Conservation (phyloP, 2,888 invertebrate genomes). For the Phyto melanocephala region DNA sequence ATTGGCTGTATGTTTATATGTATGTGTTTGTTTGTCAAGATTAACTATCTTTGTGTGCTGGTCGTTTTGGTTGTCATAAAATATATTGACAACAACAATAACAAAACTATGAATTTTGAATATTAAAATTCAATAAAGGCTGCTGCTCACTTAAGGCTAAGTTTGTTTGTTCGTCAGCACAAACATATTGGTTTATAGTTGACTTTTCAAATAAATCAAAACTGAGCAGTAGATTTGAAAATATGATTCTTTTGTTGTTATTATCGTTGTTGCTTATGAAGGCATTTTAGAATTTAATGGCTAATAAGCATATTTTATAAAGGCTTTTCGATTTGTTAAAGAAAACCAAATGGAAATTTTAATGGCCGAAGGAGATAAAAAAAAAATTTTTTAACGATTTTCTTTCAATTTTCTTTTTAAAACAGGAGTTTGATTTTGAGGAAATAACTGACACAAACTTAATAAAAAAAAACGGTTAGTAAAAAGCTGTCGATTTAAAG, state of each 20-base stretch:
- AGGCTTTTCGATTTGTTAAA: not conserved
- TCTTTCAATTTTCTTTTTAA: not conserved
- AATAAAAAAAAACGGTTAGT: no score
- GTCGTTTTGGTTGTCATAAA: not conserved
- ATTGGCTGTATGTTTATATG: not conserved
- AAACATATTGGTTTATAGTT: not conserved
- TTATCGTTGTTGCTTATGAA: not conserved
- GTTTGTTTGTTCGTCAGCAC: not conserved
- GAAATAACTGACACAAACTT: no score
- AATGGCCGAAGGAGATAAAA: no score
- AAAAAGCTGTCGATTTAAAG: no score
- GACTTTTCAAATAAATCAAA: constrained; percentile 11
- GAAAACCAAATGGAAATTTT: not conserved
- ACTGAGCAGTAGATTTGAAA: not conserved
- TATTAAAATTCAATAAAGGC: constrained; percentile 50
- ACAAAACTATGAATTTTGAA: constrained; percentile 44
- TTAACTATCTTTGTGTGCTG: not conserved
- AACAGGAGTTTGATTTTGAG: no score
- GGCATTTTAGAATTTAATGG: not conserved
- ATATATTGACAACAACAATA: constrained; percentile 19
- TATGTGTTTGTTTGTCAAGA: not conserved
- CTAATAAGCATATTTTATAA: not conserved
- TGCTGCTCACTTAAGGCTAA: not conserved
- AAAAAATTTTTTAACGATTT: not conserved
- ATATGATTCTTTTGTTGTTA: not conserved